phyloP scores from a whole-genome alignment of 2,888 invertebrate genomes.

The Lasioglossum pauxillum region DNA sequence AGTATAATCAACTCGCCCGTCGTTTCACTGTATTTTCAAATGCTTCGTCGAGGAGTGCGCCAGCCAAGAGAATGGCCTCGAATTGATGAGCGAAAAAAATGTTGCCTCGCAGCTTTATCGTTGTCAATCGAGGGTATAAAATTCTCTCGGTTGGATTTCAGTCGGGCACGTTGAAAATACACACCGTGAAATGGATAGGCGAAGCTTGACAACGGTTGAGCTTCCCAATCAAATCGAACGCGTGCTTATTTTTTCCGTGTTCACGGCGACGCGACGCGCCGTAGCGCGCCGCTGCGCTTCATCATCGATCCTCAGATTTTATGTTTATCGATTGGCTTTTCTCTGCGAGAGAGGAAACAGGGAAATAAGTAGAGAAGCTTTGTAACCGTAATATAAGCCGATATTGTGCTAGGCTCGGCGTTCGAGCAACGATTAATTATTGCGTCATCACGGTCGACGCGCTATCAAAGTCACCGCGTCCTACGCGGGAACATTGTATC shows the following conservation, averaged over 20 bases:
- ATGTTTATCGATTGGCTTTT: background rate
- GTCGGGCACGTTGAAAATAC: background rate
- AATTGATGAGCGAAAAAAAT: background rate
- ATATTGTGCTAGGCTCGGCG: slow-evolving; percentile 17
- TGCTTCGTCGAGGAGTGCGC: background rate
- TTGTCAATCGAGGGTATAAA: background rate
- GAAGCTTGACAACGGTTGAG: slow-evolving; percentile 7
- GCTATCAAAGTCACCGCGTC: slow-evolving; percentile 33
- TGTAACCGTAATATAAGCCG: slow-evolving; percentile 20
- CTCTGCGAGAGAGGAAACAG: background rate
- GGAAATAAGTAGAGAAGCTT: background rate
- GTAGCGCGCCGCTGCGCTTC: background rate
- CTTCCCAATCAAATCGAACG: slow-evolving; percentile 22
- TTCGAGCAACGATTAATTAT: slow-evolving; percentile 51
- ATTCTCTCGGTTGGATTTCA: background rate
- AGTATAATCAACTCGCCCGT: background rate
- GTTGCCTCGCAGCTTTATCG: background rate
- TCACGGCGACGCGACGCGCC: background rate
- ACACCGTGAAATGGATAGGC: background rate
- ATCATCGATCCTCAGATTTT: slow-evolving; percentile 17
- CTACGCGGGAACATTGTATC: background rate
- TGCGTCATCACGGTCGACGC: slow-evolving; percentile 35
- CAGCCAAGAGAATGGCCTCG: background rate
- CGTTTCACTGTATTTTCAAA: background rate
- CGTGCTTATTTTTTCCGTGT: background rate